phyloP scores from a whole-genome alignment of 2,797 vertebrate species.

The Phalanger gymnotis region DNA sequence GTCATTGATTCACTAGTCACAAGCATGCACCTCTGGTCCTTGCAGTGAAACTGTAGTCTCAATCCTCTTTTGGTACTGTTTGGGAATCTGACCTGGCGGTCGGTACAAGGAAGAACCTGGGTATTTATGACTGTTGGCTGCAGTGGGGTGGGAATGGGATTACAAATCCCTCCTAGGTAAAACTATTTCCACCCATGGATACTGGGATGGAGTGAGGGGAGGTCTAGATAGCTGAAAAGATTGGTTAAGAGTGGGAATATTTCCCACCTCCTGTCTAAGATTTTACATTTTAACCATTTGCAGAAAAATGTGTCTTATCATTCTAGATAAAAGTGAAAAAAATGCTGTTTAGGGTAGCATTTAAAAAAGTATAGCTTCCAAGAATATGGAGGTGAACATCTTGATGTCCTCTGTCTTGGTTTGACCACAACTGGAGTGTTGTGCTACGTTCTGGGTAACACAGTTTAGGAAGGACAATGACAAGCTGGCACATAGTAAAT shows the following conservation, averaged over 20 bases:
- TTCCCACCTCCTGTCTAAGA: background rate
- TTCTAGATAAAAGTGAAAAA: background rate
- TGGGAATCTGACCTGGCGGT: background rate
- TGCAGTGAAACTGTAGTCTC: background rate
- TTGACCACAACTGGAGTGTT: background rate
- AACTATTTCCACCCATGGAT: background rate
- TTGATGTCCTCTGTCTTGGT: background rate
- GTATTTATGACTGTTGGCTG: background rate
- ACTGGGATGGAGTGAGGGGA: background rate
- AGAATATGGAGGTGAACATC: background rate
- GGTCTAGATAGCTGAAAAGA: background rate
- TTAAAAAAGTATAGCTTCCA: background rate
- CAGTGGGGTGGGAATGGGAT: background rate
- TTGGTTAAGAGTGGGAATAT: background rate
- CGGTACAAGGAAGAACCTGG: background rate
- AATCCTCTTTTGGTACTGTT: background rate
- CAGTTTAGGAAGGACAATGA: background rate
- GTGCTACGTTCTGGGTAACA: background rate
- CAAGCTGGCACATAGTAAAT: background rate
- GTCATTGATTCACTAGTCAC: background rate
- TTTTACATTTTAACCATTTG: background rate
- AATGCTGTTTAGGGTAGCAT: background rate
- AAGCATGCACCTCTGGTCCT: background rate
- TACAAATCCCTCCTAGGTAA: background rate
- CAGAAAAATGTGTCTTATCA: background rate